These are phyloP conservation scores for Batillaria attramentaria DNA, from an alignment of 1,140 invertebrate species.

Conservation along the genomic window DNA sequence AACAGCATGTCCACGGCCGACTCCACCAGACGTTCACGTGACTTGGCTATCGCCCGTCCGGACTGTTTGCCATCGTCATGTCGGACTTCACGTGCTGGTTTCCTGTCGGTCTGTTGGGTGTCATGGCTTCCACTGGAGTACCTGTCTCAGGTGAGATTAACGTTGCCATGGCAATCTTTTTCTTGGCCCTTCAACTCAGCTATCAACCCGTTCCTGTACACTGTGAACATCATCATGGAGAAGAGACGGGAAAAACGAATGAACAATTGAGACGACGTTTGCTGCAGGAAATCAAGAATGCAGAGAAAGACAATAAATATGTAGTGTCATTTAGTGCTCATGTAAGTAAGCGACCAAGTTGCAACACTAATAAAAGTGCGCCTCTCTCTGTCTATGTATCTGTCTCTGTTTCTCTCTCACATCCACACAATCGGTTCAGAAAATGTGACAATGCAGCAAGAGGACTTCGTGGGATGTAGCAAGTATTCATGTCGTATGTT, in stretches of 20 bases:
- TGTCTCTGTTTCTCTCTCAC: too few species aligned
- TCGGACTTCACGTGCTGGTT: conserved; percentile 54
- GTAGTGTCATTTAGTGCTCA: too few species aligned
- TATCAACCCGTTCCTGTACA: conserved; percentile 50
- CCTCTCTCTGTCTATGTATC: too few species aligned
- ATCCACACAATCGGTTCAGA: too few species aligned
- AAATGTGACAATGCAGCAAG: too few species aligned
- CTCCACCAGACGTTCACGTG: conserved; percentile 38
- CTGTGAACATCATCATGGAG: conserved; percentile 3
- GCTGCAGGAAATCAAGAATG: too few species aligned
- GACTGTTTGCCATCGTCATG: conserved; percentile 41
- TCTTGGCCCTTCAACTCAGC: conserved; percentile 47
- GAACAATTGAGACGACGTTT: too few species aligned
- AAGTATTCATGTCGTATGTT: too few species aligned
- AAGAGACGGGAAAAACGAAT: background rate
- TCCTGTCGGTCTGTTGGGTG: conserved; percentile 48
- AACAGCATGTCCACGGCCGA: background rate
- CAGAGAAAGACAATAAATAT: too few species aligned
- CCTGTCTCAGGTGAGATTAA: conserved; percentile 40
- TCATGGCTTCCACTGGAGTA: conserved; percentile 34
- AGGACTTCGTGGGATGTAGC: too few species aligned
- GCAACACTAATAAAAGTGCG: too few species aligned
- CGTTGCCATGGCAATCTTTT: conserved; percentile 43
- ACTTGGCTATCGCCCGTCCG: conserved; percentile 42
- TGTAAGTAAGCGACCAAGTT: too few species aligned